A percentile compares a stretch with the other conserved stretches of the same genome.
Conservation (phyloP, 2,113 vertebrate species). For the Hippolais icterina region DNA sequence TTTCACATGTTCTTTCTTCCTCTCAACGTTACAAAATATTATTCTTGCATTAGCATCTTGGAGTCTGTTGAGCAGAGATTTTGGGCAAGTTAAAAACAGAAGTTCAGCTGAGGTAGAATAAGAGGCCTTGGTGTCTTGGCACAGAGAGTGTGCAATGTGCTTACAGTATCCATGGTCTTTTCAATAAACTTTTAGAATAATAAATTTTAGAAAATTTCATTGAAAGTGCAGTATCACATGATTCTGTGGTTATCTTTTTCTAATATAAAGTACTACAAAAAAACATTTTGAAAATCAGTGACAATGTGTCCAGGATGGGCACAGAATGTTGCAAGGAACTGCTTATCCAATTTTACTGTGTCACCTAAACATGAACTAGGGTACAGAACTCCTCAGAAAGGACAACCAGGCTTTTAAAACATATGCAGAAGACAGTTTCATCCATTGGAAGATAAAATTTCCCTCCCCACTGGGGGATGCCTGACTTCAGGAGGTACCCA, state of each 20-base stretch:
- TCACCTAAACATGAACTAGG: not conserved
- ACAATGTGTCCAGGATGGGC: not conserved
- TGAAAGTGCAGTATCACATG: not conserved
- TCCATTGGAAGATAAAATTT: not conserved
- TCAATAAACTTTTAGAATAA: too few species aligned
- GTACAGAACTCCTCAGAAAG: not conserved
- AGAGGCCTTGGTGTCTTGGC: not conserved
- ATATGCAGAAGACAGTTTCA: accelerated
- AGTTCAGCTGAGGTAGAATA: not conserved
- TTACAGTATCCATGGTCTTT: not conserved
- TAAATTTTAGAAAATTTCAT: not conserved
- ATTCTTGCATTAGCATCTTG: not conserved
- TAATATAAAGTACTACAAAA: not conserved
- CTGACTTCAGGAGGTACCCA: not conserved
- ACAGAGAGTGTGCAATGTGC: not conserved
- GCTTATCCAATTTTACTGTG: not conserved
- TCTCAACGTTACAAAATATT: not conserved
- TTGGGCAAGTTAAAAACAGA: not conserved
- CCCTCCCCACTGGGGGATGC: not conserved
- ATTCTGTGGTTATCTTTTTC: not conserved
- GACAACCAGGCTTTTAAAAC: not conserved
- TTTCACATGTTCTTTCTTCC: not conserved
- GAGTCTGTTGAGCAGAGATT: not conserved
- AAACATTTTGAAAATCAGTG: not conserved
- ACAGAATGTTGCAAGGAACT: not conserved